A percentile compares a stretch with the other conserved stretches of the same genome.
Evolutionary conservation across 2,797 vertebrate species (phyloP).

Genomic region (Astyanax mexicanus): DNA sequence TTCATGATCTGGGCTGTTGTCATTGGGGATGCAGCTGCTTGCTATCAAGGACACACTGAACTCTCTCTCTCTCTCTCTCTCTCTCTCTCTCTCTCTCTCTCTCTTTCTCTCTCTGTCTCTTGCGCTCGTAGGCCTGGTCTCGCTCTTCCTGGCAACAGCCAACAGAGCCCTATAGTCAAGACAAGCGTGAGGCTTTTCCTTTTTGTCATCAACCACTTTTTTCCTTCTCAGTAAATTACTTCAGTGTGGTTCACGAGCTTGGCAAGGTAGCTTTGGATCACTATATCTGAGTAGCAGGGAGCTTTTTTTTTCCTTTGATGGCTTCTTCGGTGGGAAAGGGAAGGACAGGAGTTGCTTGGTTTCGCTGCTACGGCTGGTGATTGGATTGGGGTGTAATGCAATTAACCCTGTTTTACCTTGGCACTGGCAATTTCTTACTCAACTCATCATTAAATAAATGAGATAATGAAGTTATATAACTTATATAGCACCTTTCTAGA

Average conservation of each 20-base stretch:
- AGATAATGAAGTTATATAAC: too few species aligned
- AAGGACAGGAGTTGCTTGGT: neutral
- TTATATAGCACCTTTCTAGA: too few species aligned
- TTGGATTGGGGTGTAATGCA: neutral
- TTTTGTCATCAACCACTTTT: conserved; percentile 1
- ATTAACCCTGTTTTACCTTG: neutral
- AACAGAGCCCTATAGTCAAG: conserved; percentile 12
- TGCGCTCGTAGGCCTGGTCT: too few species aligned
- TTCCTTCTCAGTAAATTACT: neutral
- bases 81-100: too few species aligned
- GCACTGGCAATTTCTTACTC: neutral
- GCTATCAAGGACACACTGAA: conserved; percentile 25
- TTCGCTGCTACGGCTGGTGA: neutral
- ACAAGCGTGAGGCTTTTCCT: neutral
- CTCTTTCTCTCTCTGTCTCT: neutral
- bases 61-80: neutral
- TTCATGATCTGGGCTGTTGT: conserved; percentile 24
- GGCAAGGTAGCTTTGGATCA: neutral
- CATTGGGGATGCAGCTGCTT: conserved; percentile 23
- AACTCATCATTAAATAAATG: neutral
- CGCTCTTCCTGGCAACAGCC: conserved; percentile 2
- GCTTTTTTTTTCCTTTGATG: neutral
- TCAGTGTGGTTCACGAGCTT: conserved; percentile 13
- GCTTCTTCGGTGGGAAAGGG: conserved; percentile 1
- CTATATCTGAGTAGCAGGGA: neutral